Conservation (phyloP, 2,113 vertebrate species). For the Noturus placidus region DNA sequence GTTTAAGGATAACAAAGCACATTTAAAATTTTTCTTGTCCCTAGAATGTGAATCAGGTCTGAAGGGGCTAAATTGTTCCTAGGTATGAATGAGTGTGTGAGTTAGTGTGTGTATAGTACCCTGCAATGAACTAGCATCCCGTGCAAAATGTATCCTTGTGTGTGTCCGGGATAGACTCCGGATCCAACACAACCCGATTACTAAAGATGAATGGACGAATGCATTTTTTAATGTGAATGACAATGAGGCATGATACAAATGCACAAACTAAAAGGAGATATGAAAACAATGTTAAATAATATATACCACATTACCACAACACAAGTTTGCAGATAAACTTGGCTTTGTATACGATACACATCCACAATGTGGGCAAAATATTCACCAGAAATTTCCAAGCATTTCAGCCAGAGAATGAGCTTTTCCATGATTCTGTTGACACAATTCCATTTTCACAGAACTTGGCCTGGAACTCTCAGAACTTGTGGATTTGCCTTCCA, state of each 20-base stretch:
- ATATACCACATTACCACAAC: background rate
- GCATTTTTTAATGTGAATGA: background rate
- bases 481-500: background rate
- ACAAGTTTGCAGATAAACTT: slow-evolving; percentile 5
- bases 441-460: slow-evolving; percentile 9
- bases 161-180: background rate
- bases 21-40: background rate
- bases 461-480: background rate
- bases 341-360: slow-evolving; percentile 28
- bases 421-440: slow-evolving; percentile 5
- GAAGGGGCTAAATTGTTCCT: background rate
- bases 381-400: slow-evolving; percentile 18
- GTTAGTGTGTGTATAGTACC: background rate
- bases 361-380: slow-evolving; percentile 8
- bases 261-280: background rate
- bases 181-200: background rate
- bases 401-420: background rate
- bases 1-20: background rate
- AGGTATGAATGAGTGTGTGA: background rate
- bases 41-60: background rate
- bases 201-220: background rate
- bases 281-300: background rate
- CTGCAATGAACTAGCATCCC: background rate
- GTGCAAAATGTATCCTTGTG: background rate
- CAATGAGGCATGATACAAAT: background rate